phyloP scores from a whole-genome alignment of 2,888 invertebrate genomes.

The Catocala sponsa region DNA sequence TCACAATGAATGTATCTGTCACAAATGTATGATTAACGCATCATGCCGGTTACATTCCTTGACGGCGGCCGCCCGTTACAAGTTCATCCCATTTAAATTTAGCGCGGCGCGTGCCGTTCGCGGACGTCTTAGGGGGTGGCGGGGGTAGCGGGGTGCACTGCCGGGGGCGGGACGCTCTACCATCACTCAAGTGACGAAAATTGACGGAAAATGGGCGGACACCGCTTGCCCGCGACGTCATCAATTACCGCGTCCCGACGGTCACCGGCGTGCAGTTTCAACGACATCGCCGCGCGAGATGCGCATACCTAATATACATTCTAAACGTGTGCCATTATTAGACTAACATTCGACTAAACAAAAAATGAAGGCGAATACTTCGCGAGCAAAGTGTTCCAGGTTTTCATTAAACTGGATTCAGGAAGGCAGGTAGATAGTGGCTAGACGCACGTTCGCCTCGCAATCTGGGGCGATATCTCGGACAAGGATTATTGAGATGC shows the following conservation, averaged over 20 bases:
- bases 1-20: constrained; percentile 80
- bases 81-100: constrained; percentile 88
- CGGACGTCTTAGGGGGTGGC: constrained; percentile 59
- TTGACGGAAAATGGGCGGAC: constrained; percentile 89
- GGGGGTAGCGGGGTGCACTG: constrained; percentile 53
- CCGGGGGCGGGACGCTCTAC: constrained; percentile 81
- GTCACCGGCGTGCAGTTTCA: constrained; percentile 76
- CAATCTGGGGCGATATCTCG: constrained; percentile 78
- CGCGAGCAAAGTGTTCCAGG: constrained; percentile 30
- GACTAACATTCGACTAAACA: constrained; percentile 54
- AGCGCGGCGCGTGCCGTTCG: constrained; percentile 85
- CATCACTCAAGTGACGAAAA: constrained; percentile 88
- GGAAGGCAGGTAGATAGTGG: constrained; percentile 71
- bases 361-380: constrained; percentile 43
- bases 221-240: constrained; percentile 86
- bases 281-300: constrained; percentile 66
- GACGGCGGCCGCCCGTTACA: constrained; percentile 81
- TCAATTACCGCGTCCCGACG: constrained; percentile 86
- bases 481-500: constrained; percentile 85
- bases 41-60: constrained; percentile 79
- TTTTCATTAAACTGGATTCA: constrained; percentile 68
- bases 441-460: constrained; percentile 67
- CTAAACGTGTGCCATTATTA: constrained; percentile 69
- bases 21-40: constrained; percentile 86
- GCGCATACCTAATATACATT: constrained; percentile 80